These are phyloP conservation scores for Hylia prasina DNA, from an alignment of 2,113 vertebrate genomes.

Conservation along the genomic window DNA sequence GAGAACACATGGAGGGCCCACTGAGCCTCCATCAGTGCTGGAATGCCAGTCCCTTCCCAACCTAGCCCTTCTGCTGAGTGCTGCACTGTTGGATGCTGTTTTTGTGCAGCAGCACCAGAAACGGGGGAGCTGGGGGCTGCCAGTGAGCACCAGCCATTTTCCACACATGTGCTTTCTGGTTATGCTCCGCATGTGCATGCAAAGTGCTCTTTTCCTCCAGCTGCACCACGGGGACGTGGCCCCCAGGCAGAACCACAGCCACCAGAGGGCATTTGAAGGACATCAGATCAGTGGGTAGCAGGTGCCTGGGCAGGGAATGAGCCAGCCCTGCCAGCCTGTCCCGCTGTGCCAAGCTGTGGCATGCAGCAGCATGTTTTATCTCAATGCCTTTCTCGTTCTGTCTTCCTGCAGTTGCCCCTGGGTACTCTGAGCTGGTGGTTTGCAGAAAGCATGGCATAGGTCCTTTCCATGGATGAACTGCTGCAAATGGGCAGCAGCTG, in stretches of 20 bases:
- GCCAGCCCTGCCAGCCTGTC: neutral
- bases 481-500: neutral
- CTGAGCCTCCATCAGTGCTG: neutral
- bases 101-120: neutral
- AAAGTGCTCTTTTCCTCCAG: neutral
- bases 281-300: neutral
- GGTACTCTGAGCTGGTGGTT: neutral
- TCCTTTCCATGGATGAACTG: neutral
- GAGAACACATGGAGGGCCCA: neutral
- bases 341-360: neutral
- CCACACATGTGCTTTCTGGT: neutral
- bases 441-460: neutral
- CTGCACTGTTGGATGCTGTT: neutral
- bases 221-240: neutral
- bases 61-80: neutral
- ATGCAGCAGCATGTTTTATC: neutral
- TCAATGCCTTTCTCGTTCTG: neutral
- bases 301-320: neutral
- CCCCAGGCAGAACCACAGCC: slow-evolving; percentile 15
- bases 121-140: neutral
- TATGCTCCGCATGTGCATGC: neutral
- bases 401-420: neutral
- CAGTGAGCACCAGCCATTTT: neutral
- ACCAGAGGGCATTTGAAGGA: slow-evolving; percentile 74
- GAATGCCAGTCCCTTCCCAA: neutral